Conservation (phyloP, 2,113 vertebrate genomes). For the Channa maculata region DNA sequence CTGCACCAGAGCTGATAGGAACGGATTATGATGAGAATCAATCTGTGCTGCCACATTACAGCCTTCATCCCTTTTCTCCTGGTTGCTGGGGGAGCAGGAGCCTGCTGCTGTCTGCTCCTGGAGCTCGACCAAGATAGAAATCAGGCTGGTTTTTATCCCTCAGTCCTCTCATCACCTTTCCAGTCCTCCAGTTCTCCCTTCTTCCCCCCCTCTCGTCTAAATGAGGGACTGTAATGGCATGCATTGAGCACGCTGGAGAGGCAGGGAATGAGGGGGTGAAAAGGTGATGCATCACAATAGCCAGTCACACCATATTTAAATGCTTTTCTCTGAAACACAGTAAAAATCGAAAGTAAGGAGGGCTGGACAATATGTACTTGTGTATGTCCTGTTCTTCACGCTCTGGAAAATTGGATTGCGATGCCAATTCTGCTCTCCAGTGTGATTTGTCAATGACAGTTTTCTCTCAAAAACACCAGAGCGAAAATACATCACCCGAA, state of each 20-base stretch:
- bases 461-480: slow-evolving; percentile 49
- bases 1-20: slow-evolving; percentile 54
- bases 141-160: slow-evolving; percentile 55
- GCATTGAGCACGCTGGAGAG: slow-evolving; percentile 33
- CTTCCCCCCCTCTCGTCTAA: slow-evolving; percentile 11
- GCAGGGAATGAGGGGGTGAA: slow-evolving; percentile 39
- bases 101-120: slow-evolving; percentile 39
- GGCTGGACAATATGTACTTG: slow-evolving; percentile 35
- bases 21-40: slow-evolving; percentile 65
- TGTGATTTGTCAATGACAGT: slow-evolving; percentile 45
- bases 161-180: slow-evolving; percentile 57
- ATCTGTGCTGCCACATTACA: slow-evolving; percentile 68
- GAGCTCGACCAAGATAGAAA: slow-evolving; percentile 62
- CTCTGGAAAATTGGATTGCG: slow-evolving; percentile 66
- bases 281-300: slow-evolving; percentile 68
- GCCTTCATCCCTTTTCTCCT: slow-evolving; percentile 52
- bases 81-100: slow-evolving; percentile 50
- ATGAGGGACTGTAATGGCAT: slow-evolving; percentile 50
- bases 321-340: slow-evolving; percentile 28
- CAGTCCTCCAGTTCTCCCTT: slow-evolving; percentile 44
- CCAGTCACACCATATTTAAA: slow-evolving; percentile 66
- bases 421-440: slow-evolving; percentile 38
- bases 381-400: slow-evolving; percentile 31
- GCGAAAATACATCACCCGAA: slow-evolving; percentile 43
- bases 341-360: slow-evolving; percentile 38